Conservation (phyloP, 2,797 vertebrate species). For the Brachymystax lenok region DNA sequence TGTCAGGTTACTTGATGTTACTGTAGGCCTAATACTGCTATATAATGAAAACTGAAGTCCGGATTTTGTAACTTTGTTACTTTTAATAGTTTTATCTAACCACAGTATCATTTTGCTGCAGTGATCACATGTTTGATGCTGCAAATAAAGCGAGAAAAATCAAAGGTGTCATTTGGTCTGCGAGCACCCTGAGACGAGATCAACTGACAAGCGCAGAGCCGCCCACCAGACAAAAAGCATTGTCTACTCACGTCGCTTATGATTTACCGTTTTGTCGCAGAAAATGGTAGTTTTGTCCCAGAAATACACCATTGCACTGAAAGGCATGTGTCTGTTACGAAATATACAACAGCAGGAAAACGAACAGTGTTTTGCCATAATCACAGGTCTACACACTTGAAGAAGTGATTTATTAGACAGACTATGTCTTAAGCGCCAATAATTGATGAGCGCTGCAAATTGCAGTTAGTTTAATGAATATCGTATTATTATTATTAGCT, state of each 20-base stretch:
- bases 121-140: constrained; percentile 26
- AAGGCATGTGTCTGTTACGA: constrained; percentile 54
- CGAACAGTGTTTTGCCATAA: constrained; percentile 18
- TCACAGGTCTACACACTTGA: constrained; percentile 19
- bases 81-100: constrained; percentile 6
- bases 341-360: constrained; percentile 2
- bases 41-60: constrained; percentile 42
- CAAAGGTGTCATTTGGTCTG: constrained; percentile 63
- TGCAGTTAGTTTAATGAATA: neutral
- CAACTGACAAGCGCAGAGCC: constrained; percentile 69
- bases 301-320: constrained; percentile 53
- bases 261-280: constrained; percentile 75
- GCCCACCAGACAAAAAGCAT: constrained; percentile 72
- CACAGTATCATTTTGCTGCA: neutral
- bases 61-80: constrained; percentile 21
- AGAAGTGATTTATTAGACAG: constrained; percentile 25
- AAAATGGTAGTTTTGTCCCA: constrained; percentile 76
- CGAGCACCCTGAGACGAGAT: constrained; percentile 58
- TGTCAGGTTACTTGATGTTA: constrained; percentile 26
- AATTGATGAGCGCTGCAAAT: neutral
- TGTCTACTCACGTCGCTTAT: constrained; percentile 72
- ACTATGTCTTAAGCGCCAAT: neutral
- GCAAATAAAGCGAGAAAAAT: constrained; percentile 44
- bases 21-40: neutral
- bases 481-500: neutral